Base-by-base conservation (phyloP, 2,888 invertebrate genomes). In the Harpagoxenus sublaevis region DNA sequence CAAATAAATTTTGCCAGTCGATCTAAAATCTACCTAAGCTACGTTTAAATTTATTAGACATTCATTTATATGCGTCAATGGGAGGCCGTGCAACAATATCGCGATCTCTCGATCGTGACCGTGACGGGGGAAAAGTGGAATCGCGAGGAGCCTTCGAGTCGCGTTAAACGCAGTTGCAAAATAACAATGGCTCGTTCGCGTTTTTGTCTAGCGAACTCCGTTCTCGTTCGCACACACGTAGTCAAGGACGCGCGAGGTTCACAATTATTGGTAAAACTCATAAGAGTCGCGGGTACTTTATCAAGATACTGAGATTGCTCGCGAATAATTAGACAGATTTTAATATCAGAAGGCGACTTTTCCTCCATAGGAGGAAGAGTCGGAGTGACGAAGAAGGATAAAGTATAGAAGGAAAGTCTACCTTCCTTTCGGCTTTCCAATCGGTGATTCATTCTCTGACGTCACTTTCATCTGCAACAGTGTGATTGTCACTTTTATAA, bases 71-170 rank as follows among this genome's bases (percentile, higher is more conserved):
- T 23, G 31, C 31, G n/a, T 55, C n/a, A 31, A 12, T 55, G 42
- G 5, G 23, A 53, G 35, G 12, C 15, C 42, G 28, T 55, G 42
- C 28, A 53, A 55, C 45, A 15, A 57, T 45, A 12, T 23, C 15
- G 28, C 53, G 53, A 53, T 71, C 18, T 78, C 66, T 60, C 48
- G 15, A 6, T 35, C 35, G 35, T 10, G 23, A 79, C 57, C 57
- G 57, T 79, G 45, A 65, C 62, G 42, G 31, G 48, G 42, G n/a
- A 53, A 81, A 75, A 75, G 65, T 83, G 31, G 45, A 23, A 55
- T 74, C 45, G 35, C 74, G 12, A 42, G 39, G 6, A 4, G 45
- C 75, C 75, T 75, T 83, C 66, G n/a, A 53, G 2, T 39, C 28
- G 45, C 12, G 12, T 53, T 66, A 65, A 73, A 57, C 35, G 35